Evolutionary conservation across 2,113 vertebrate species (phyloP).

Genomic region (Pterocles orientalis): DNA sequence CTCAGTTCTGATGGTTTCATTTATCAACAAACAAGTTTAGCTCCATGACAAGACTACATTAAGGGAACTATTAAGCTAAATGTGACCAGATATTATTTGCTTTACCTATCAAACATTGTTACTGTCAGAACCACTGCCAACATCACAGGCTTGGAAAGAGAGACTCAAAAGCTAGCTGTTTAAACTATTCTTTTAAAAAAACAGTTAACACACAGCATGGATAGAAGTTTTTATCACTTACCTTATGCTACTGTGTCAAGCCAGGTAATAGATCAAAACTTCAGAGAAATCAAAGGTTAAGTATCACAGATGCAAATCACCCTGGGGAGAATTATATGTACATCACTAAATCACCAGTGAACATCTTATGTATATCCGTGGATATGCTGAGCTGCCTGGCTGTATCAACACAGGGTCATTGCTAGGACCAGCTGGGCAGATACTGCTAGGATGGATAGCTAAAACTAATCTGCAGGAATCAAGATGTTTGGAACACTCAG

Average conservation of each 20-base stretch:
- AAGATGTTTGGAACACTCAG: background rate
- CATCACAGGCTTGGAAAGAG: background rate
- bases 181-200: background rate
- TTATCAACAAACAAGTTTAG: slow-evolving; percentile 6
- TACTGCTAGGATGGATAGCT: background rate
- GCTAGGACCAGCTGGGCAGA: background rate
- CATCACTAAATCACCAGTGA: background rate
- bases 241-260: background rate
- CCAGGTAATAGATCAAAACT: background rate
- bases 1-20: background rate
- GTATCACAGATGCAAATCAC: background rate
- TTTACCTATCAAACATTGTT: slow-evolving; percentile 13
- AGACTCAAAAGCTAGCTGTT: background rate
- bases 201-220: background rate
- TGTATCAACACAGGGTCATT: background rate
- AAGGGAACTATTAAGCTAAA: background rate
- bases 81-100: background rate
- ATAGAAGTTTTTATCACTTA: background rate
- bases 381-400: background rate
- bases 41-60: background rate
- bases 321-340: background rate
- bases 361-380: background rate
- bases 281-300: background rate
- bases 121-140: background rate
- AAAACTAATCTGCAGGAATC: background rate